A percentile compares a stretch with the other conserved stretches of the same genome.
These are phyloP conservation scores for Pinna nobilis DNA, from an alignment of 1,140 invertebrate genomes.

Conservation along the genomic window DNA sequence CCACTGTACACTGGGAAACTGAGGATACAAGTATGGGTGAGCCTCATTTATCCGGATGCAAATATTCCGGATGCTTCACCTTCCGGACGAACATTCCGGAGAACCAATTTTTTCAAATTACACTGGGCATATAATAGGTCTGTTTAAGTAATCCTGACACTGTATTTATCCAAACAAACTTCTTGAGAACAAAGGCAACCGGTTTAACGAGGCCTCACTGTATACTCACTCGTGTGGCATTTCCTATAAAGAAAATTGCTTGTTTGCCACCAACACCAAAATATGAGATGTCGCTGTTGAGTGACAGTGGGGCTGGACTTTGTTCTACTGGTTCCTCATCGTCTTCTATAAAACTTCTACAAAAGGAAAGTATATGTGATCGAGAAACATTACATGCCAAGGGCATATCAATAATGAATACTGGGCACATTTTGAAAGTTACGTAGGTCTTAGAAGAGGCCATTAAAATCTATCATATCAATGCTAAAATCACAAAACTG, in stretches of 20 bases:
- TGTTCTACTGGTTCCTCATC: conserved; percentile 39
- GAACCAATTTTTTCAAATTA: no score
- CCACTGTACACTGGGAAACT: no score
- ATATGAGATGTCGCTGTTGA: conserved; percentile 75
- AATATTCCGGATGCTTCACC: no score
- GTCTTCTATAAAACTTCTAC: conserved; percentile 37
- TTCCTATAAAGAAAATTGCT: conserved; percentile 74
- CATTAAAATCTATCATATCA: no score
- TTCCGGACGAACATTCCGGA: no score
- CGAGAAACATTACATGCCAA: not conserved
- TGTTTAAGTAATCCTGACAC: not conserved
- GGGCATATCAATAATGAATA: no score
- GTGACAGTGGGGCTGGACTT: conserved; percentile 63
- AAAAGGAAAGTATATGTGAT: not conserved
- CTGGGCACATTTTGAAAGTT: no score
- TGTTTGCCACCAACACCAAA: conserved; percentile 76
- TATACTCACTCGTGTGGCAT: conserved; percentile 68
- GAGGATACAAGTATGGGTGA: no score
- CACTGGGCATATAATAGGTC: not conserved
- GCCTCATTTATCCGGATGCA: no score
- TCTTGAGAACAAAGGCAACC: no score
- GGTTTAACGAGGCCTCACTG: not conserved
- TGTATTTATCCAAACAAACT: not conserved
- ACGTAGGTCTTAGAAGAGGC: no score
- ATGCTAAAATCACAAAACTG: no score